These are phyloP conservation scores for Pangasianodon gigas DNA, from an alignment of 2,113 vertebrate genomes.

Conservation along the genomic window DNA sequence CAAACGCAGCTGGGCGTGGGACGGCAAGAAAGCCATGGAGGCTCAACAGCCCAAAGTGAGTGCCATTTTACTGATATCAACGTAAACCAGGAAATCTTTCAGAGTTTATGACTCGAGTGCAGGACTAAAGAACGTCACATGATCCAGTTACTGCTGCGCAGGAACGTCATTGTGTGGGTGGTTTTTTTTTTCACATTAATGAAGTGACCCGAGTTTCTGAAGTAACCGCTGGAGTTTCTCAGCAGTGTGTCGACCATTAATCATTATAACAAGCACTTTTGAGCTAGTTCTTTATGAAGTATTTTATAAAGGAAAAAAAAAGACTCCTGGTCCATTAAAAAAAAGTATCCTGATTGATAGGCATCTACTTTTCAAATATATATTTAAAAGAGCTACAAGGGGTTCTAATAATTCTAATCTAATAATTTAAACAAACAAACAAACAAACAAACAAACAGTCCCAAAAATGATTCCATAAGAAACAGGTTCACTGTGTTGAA, in stretches of 20 bases:
- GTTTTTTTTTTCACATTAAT: neutral
- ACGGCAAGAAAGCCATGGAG: conserved; percentile 95
- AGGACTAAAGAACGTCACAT: neutral
- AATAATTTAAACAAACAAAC: neutral
- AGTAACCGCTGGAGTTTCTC: neutral
- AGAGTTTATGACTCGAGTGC: neutral
- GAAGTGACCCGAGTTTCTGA: neutral
- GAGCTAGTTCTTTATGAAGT: neutral
- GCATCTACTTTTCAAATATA: neutral
- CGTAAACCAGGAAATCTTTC: neutral
- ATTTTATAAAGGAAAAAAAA: neutral
- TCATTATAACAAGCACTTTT: neutral
- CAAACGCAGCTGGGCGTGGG: conserved; percentile 98
- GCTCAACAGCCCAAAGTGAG: conserved; percentile 91
- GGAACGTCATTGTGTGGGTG: no score
- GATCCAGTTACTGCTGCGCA: neutral
- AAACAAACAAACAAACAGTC: neutral
- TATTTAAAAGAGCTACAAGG: neutral
- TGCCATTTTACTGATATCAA: neutral
- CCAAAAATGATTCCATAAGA: neutral
- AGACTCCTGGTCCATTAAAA: neutral
- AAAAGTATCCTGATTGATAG: neutral
- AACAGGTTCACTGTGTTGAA: neutral
- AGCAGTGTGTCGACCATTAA: neutral
- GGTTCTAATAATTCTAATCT: neutral